Evolutionary conservation across 2,113 vertebrate genomes (phyloP), one percentile per base, ranked within the genome.

Genomic region (Micronisus gabar): DNA sequence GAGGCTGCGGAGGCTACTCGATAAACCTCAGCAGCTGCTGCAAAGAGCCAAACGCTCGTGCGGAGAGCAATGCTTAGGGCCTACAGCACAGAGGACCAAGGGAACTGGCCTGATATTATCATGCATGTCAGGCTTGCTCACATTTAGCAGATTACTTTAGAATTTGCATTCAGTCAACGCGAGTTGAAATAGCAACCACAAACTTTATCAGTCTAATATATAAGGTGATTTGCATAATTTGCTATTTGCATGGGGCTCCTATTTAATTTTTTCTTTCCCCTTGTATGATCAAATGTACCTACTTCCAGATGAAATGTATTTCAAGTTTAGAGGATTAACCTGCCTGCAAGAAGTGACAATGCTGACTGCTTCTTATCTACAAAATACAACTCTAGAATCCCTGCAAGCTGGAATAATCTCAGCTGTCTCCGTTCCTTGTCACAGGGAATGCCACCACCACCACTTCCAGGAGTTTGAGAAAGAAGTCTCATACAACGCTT

Each of bases 161-260:
- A 74, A 94, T 93, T 65, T 95, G 86, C 56, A 88, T 92, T 92
- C 83, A 65, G 81, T 72, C 81, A 83, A 74, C 7, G 20, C 6
- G 59, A 94, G 41, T 32, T n/a, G 70, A 74, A 89, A 83, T 30
- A 91, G 63, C 63, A 86, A 63, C 56, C 22, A 48, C 71, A 81
- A 88, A 88, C 78, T 82, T 83, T 70, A 93, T 96, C 90, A 80
- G 76, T 11, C 45, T 90, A 76, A 90, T 41, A 48, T 74, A 66
- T 17, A 80, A 52, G 53, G 43, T 79, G 83, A 95, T 97, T 91
- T 94, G 66, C 91, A 93, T 94, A 70, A 95, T 90, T 93, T 91
- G 71, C 56, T 75, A 45, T 95, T 95, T 94, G 72, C 81, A 55
- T 14, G 30, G 58, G 45, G 27, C 45, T 91, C 75, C 68, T 81